Evolutionary conservation across 2,113 vertebrate species (phyloP), one percentile per base, ranked within the genome.

Genomic region (Anarrhichthys ocellatus): DNA sequence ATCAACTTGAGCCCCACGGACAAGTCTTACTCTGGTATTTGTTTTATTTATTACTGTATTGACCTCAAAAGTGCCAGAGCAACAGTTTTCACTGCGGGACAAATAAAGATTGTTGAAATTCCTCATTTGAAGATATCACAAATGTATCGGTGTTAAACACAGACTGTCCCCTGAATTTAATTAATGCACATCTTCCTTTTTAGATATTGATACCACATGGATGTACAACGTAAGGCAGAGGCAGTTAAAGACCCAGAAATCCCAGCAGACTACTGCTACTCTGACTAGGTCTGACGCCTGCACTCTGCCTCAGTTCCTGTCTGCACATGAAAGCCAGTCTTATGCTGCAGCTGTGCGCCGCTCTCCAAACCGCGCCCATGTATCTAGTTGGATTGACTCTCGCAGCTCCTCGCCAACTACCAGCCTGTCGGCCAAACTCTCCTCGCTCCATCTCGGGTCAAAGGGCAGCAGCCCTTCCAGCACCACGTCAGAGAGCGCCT

Each of bases 391-490:
- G 92, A 93, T 79, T 46, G 95, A 96, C 80, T 97, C 97, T 1
- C 93, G 97, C 77, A 97, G 97, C 73, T 96, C 96, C 5, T 98
- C 97, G 44, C 97, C 98, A 3, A 96, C 96, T 0, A 84, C 95
- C 3, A 86, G 94, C 58, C 88, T 98, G 46, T 84, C 94, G 8
- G 93, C 95, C 88, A 97, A 96, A 93, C 91, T 99, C 63, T 96
- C 96, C 0, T 93, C 94, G 0, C 85, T 98, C 18, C 96, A 97
- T n/a, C 91, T 99, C 80, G 97, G 96, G 84, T 99, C 98, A 6
- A 98, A 96, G 91, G 97, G 97, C 75, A 99, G 97, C 92, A 98
- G 97, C 80, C 96, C 97, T 14, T 97, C 96, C 87, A 99, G 97
- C 90, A 96, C 97, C 0, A 95, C 96, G n/a, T 96, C 96, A 0